A percentile compares a stretch with the other conserved stretches of the same genome.
phyloP scores from a whole-genome alignment of 2,888 invertebrate genomes.

The Blera fallax region DNA sequence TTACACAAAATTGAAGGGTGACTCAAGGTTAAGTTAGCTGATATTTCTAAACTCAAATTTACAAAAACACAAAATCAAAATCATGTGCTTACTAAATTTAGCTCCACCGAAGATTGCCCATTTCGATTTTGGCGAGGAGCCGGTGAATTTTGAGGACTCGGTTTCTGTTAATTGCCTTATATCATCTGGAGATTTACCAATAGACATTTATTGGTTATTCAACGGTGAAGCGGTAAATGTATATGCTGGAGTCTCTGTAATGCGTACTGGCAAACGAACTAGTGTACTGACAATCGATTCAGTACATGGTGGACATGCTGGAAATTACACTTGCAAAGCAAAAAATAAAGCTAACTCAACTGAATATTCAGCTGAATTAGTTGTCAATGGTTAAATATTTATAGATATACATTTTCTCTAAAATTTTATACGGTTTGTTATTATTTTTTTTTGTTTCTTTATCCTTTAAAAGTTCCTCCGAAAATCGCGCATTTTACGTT shows the following conservation, averaged over 20 bases:
- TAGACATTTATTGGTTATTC: constrained; percentile 86
- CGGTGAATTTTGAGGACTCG: constrained; percentile 87
- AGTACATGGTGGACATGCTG: constrained; percentile 85
- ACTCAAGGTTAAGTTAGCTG: too few relatives aligned
- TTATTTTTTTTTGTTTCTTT: constrained; percentile 38
- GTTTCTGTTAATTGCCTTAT: constrained; percentile 88
- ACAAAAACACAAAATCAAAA: constrained; percentile 82
- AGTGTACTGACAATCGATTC: constrained; percentile 86
- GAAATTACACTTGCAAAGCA: constrained; percentile 86
- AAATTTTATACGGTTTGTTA: constrained; percentile 53
- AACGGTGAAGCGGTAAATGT: constrained; percentile 77
- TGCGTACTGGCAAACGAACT: constrained; percentile 83
- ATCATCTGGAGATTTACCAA: constrained; percentile 87
- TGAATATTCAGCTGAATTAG: constrained; percentile 81
- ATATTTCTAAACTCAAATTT: constrained; percentile 57
- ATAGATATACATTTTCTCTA: constrained; percentile 61
- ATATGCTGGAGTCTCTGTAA: constrained; percentile 77
- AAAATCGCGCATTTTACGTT: constrained; percentile 86
- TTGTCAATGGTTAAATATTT: constrained; percentile 79
- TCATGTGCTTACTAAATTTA: constrained; percentile 76
- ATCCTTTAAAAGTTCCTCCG: constrained; percentile 83
- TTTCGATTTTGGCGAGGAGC: constrained; percentile 89
- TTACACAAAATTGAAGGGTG: neutral
- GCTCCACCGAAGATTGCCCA: constrained; percentile 90
- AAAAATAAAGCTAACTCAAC: constrained; percentile 84